Evolutionary conservation across 1,140 invertebrate genomes (phyloP).

Genomic region (Cherax quadricarinatus): DNA sequence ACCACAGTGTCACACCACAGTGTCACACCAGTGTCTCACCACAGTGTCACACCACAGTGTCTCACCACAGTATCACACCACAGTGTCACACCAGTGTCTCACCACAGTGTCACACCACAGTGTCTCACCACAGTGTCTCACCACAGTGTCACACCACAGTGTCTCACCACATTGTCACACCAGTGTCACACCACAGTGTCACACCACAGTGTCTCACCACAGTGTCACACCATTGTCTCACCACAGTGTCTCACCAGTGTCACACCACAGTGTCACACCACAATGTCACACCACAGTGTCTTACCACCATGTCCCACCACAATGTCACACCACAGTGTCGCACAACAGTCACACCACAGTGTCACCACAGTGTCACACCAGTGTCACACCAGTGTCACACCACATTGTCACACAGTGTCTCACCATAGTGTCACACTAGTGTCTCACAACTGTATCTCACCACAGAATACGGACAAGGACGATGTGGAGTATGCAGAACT

Average conservation of each 20-base stretch:
- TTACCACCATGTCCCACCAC: too few species aligned
- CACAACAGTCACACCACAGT: background rate
- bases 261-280: too few species aligned
- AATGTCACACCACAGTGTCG: background rate
- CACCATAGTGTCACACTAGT: background rate
- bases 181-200: too few species aligned
- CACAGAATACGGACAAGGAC: constrained; percentile 75
- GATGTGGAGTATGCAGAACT: constrained; percentile 86
- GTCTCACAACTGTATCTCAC: background rate
- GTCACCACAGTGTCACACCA: too few species aligned
- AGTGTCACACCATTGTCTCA: background rate
- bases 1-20: background rate
- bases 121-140: background rate
- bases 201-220: background rate
- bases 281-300: too few species aligned
- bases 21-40: too few species aligned
- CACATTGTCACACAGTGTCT: background rate
- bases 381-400: too few species aligned
- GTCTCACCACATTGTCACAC: too few species aligned
- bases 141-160: background rate
- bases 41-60: too few species aligned
- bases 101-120: background rate
- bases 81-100: background rate
- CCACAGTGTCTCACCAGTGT: background rate
- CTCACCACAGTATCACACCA: too few species aligned